Base-by-base conservation (phyloP, 35 echinoderm and acorn worm genomes). In the Strongylocentrotus purpuratus region DNA sequence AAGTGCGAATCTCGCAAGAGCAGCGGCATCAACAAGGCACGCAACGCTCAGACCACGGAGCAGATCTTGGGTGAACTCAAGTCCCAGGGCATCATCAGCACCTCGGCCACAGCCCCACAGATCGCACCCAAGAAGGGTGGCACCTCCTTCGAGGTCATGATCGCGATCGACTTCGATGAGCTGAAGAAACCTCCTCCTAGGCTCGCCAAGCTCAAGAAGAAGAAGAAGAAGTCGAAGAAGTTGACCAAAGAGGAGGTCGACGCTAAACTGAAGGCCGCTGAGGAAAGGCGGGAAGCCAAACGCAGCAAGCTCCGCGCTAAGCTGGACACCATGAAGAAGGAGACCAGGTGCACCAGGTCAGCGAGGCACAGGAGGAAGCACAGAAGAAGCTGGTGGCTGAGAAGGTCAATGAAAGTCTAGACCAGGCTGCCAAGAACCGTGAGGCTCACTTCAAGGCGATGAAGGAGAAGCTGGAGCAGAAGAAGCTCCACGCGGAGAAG, bases 141-240 rank as follows among this genome's bases (percentile, higher is more conserved):
- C 1, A 90, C 97, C 32, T 92, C 98, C 15, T 99, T 99, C 86
- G 98, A 99, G 4, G 96, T 99, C 87, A 97, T 97, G 95, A 95
- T 99, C 86, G 97, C 97, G 1, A 95, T 97, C 4, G 97, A 96
- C 61, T 97, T 97, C 86, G 96, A 94, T 0, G 59, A 97, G 20
- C 92, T 96, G 45, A 95, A 97, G 92, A 97, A 97, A 88, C 97
- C 97, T 20, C 98, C 98, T 47, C 95, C 97, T 20, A 95, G 98
- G 35, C 96, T 99, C 31, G 98, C 98, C 33, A 99, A 96, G 31
- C 88, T 99, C 78, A 99, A 99, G 95, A 99, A 97, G 94, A 96
- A 85, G 33, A 99, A 96, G 95, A 97, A 97, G 85, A 99, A 99
- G 96, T 94, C 95, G 85, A 97, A 91, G 48, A 46, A 92, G 46